Conservation (phyloP, 92 coral and sea anemone genomes). For the Meandrina meandrites region DNA sequence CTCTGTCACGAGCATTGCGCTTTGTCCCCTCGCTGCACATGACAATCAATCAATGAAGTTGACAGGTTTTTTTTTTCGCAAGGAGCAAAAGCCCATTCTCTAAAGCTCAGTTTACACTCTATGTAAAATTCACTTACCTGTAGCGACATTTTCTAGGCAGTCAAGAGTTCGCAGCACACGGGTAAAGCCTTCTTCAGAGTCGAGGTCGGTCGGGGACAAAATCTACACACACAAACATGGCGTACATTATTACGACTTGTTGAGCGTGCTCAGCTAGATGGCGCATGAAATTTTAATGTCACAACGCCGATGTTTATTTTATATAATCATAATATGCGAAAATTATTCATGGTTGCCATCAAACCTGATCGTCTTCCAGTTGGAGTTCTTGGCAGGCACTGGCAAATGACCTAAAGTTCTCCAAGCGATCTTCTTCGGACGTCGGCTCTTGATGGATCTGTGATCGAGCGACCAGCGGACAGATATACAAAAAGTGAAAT, state of each 20-base stretch:
- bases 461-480: slow-evolving; percentile 55
- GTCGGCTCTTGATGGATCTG: slow-evolving; percentile 71
- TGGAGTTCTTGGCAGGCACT: slow-evolving; percentile 85
- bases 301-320: slow-evolving; percentile 58
- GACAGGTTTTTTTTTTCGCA: slow-evolving; percentile 23
- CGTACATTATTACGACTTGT: slow-evolving; percentile 32
- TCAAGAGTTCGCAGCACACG: slow-evolving; percentile 75
- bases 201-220: slow-evolving; percentile 66
- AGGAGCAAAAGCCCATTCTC: slow-evolving; percentile 7
- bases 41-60: slow-evolving; percentile 45
- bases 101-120: slow-evolving; percentile 32
- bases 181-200: slow-evolving; percentile 64
- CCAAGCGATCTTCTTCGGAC: slow-evolving; percentile 61
- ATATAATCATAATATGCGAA: slow-evolving; percentile 50
- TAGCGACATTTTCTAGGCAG: slow-evolving; percentile 71
- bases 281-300: slow-evolving; percentile 85
- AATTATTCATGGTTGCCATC: slow-evolving; percentile 58
- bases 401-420: slow-evolving; percentile 65
- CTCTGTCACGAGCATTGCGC: neutral
- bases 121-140: slow-evolving; percentile 55
- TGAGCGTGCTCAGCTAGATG: slow-evolving; percentile 77
- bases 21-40: slow-evolving; percentile 29
- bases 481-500: slow-evolving; percentile 28
- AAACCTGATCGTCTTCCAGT: slow-evolving; percentile 78
- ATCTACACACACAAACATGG: slow-evolving; percentile 69